Conservation (phyloP, 2,113 vertebrate species). For the Chionomys nivalis region DNA sequence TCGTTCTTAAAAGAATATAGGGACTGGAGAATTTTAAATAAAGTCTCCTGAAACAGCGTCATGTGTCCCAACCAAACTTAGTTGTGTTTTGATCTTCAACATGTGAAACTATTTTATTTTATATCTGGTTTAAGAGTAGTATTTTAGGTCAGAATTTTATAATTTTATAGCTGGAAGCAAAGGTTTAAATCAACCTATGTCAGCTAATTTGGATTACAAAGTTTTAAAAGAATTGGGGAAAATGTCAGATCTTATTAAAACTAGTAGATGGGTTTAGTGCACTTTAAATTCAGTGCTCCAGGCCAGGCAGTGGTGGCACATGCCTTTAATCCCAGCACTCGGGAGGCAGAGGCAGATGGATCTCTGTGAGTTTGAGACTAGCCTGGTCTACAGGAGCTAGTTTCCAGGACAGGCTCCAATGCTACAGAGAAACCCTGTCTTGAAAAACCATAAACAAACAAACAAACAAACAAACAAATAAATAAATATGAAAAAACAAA, state of each 20-base stretch:
- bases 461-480: too few relatives aligned
- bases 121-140: background rate
- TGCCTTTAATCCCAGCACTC: too few relatives aligned
- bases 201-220: slow-evolving; percentile 59
- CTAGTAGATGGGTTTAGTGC: slow-evolving; percentile 29
- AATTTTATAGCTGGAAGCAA: slow-evolving; percentile 28
- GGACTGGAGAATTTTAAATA: slow-evolving; percentile 45
- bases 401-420: too few relatives aligned
- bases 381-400: too few relatives aligned
- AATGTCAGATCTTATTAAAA: slow-evolving; percentile 54
- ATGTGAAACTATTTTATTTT: background rate
- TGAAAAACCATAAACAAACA: too few relatives aligned
- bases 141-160: slow-evolving; percentile 33
- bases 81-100: slow-evolving; percentile 5
- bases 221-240: slow-evolving; percentile 11
- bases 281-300: slow-evolving; percentile 33
- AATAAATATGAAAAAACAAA: too few relatives aligned
- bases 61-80: slow-evolving; percentile 33
- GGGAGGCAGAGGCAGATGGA: too few relatives aligned
- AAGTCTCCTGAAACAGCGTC: background rate
- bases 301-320: too few relatives aligned
- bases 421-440: too few relatives aligned
- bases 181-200: slow-evolving; percentile 41
- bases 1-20: slow-evolving; percentile 52
- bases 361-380: too few relatives aligned